A percentile compares a stretch with the other conserved stretches of the same genome.
Evolutionary conservation across 2,113 vertebrate species (phyloP).

Genomic region (Stegostoma tigrinum): DNA sequence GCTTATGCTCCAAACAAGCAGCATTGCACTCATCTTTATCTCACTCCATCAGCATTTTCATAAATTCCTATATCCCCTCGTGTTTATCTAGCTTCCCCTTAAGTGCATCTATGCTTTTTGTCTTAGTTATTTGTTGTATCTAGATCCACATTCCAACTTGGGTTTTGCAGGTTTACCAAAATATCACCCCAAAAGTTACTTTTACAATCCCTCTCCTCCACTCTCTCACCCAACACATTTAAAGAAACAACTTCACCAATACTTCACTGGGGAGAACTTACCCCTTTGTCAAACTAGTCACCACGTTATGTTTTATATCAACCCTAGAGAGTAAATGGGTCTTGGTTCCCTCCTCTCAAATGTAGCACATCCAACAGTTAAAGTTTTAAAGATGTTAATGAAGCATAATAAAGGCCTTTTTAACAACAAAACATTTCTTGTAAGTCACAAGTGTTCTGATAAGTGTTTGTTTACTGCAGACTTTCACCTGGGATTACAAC

Average conservation of each 20-base stretch:
- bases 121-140: background rate
- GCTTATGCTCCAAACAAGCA: background rate
- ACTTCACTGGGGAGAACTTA: background rate
- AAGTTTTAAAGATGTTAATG: too few relatives aligned
- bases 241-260: background rate
- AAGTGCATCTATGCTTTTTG: background rate
- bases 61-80: background rate
- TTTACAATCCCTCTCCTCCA: background rate
- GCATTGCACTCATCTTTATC: background rate
- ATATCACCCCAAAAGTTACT: background rate
- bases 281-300: background rate
- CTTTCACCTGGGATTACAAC: too few relatives aligned
- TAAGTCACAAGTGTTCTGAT: too few relatives aligned
- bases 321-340: background rate
- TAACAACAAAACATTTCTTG: too few relatives aligned
- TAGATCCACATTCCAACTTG: background rate
- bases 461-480: too few relatives aligned
- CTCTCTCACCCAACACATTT: background rate
- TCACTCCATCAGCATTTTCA: background rate
- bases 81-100: background rate
- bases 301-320: background rate
- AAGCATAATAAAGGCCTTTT: too few relatives aligned
- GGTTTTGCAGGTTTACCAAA: background rate
- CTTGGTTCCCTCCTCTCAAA: background rate
- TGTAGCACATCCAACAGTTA: background rate